Evolutionary conservation across 2,888 invertebrate species (phyloP), one percentile per base, ranked within the genome.

Genomic region (Thereva nobilitata): DNA sequence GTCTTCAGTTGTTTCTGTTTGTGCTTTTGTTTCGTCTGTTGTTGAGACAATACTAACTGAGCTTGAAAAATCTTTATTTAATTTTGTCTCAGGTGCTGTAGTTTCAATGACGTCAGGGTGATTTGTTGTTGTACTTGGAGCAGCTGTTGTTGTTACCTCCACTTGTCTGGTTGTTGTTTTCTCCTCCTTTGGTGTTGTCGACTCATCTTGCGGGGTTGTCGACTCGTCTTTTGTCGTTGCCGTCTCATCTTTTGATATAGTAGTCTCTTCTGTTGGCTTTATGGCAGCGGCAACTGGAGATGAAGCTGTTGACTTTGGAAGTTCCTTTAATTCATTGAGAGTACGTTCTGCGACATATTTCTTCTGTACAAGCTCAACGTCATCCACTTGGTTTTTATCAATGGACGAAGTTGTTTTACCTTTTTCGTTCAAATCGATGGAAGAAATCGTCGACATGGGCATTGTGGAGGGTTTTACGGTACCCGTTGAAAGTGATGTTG

Each of bases 361-460:
- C 56, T 66, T 47, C 9, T 64, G 54, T 56, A 67, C 66, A 5
- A 63, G 54, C 10, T 55, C 68, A 6, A 64, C 55, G 49, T 73
- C 73, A 6, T 72, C 71, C 5, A 73, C 73, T 56, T 72, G 68
- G 41, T 71, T 74, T 63, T 73, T 72, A 23, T 75, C 72, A 57
- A 74, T 69, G 9, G 72, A 64, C 52, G 72, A 71, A 5, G 68
- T 64, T 40, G 67, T 61, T 50, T 59, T 72, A 4, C 6, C 37
- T 10, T 49, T 47, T 47, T 47, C 10, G 8, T 44, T 12, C 12
- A 10, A 5, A 12, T 47, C 45, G 8, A n/a, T 44, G 10, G 4
- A 4, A 44, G 10, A 7, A 23, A 34, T 53, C 4, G 34, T 7
- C 6, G 44, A 12, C 45, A 8, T 47, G 23, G 54, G 12, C n/a